A percentile compares a stretch with the other conserved stretches of the same genome.
These are phyloP conservation scores for Microhierax caerulescens DNA, from an alignment of 2,797 vertebrate species.

Conservation along the genomic window DNA sequence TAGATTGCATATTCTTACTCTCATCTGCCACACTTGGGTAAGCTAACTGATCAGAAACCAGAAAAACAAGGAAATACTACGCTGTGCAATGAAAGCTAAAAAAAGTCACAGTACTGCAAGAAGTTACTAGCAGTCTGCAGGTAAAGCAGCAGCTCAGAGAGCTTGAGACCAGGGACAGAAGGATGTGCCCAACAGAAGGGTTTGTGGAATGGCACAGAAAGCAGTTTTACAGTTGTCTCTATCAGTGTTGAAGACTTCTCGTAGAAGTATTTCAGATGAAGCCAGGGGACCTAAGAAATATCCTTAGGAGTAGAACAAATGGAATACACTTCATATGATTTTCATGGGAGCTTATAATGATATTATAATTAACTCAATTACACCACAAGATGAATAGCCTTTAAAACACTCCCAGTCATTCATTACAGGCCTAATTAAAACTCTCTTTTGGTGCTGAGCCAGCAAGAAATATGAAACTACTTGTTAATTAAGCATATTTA, in stretches of 20 bases:
- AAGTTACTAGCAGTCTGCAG: neutral
- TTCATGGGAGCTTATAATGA: slow-evolving; percentile 55
- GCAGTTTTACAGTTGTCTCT: neutral
- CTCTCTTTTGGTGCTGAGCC: slow-evolving; percentile 32
- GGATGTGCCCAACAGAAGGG: neutral
- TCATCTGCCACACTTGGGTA: neutral
- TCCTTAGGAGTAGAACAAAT: slow-evolving; percentile 1
- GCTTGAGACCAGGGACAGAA: rapidly evolving
- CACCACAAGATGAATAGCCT: slow-evolving; percentile 50
- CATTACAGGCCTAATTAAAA: slow-evolving; percentile 63
- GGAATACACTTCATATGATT: slow-evolving; percentile 26
- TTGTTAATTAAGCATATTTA: neutral
- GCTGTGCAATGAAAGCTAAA: neutral
- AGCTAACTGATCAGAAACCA: neutral
- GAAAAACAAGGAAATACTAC: neutral
- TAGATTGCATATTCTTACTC: slow-evolving; percentile 30
- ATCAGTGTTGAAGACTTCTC: neutral
- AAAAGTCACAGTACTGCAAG: neutral
- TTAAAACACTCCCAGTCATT: slow-evolving; percentile 49
- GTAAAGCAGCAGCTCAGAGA: neutral
- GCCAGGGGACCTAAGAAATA: neutral
- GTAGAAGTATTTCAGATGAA: neutral
- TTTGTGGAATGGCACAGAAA: neutral
- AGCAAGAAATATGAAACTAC: neutral
- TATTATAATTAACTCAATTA: slow-evolving; percentile 62